Evolutionary conservation across 2,113 vertebrate species (phyloP).

Genomic region (Mesembrinibis cayennensis): DNA sequence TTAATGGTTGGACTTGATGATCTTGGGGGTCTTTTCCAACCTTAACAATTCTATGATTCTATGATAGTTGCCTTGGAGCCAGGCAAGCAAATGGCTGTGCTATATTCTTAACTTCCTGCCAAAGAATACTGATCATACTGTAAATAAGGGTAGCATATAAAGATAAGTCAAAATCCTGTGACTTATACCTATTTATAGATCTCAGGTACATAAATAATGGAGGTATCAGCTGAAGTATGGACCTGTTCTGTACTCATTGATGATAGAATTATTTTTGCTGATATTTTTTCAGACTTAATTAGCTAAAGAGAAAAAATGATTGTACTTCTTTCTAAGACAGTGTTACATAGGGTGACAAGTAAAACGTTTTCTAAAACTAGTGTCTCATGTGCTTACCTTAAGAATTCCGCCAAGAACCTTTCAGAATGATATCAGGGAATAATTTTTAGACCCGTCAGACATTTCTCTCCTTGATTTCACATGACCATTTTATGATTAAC

Average conservation of each 20-base stretch:
- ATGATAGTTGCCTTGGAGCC: background rate
- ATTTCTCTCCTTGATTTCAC: background rate
- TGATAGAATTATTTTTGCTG: background rate
- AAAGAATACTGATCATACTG: background rate
- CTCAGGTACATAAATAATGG: background rate
- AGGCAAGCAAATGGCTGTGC: background rate
- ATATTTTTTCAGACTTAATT: background rate
- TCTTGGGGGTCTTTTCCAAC: too few relatives aligned
- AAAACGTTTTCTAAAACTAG: background rate
- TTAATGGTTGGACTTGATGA: too few relatives aligned
- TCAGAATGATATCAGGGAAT: background rate
- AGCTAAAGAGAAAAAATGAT: background rate
- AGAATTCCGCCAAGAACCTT: background rate
- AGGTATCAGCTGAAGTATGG: background rate
- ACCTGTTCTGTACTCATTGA: background rate
- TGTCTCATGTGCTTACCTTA: background rate
- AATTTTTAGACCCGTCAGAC: background rate
- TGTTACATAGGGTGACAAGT: background rate
- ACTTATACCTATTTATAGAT: background rate
- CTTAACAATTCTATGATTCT: too few relatives aligned
- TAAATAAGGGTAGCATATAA: background rate
- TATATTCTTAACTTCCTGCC: background rate
- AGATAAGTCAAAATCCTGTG: background rate
- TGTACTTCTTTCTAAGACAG: background rate
- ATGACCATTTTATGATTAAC: background rate